Base-by-base conservation (phyloP, 2,113 vertebrate genomes). In the Eurystomus gularis region DNA sequence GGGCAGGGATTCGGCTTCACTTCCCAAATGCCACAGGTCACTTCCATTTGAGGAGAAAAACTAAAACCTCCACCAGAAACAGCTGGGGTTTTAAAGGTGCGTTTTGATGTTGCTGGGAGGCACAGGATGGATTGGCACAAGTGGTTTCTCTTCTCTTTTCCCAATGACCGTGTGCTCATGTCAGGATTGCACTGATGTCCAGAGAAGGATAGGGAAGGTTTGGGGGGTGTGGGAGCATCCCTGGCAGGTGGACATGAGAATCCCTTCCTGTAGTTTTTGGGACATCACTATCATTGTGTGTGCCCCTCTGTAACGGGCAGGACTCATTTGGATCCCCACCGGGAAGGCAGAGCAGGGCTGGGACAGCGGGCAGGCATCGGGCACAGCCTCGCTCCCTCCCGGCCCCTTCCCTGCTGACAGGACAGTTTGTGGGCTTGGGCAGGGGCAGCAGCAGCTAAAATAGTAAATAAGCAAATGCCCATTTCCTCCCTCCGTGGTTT, bases 161-260 rank as follows among this genome's bases (percentile, higher is more conserved):
- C 24, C 11, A 0, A 6, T 8, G 37, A 6, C 4, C 5, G 1
- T 2, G 1, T 15, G 1, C 5, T 60, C 0, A 0, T 4, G 33
- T 11, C 7, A 1, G 2, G 62, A 31, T 60, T 10, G 6, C 35
- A 5, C 19, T 0, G 1, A 2, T 7, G n/a, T 2, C 23, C 2
- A 0, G 20, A 35, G 58, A 17, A 17, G 60, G 29, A n/a, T 0
- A 0, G 13, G 21, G 57, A 46, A 24, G 25, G 9, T 10, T 15
- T 10, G 9, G 29, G 12, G 20, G 6, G 1, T 26, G 28, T 13
- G 24, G 42, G 49, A 76, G 10, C 57, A 33, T 23, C 39, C 58
- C 28, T 64, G 42, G 29, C 5, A 1, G 16, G 0, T 48, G 52
- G 42, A 46, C 15, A 1, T 0, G 2, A 9, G 5, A 10, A 20